Percentiles rank a stretch among this genome's conserved stretches.
Conservation (phyloP, 2,113 vertebrate species). For the Tricholaema leucomelas region DNA sequence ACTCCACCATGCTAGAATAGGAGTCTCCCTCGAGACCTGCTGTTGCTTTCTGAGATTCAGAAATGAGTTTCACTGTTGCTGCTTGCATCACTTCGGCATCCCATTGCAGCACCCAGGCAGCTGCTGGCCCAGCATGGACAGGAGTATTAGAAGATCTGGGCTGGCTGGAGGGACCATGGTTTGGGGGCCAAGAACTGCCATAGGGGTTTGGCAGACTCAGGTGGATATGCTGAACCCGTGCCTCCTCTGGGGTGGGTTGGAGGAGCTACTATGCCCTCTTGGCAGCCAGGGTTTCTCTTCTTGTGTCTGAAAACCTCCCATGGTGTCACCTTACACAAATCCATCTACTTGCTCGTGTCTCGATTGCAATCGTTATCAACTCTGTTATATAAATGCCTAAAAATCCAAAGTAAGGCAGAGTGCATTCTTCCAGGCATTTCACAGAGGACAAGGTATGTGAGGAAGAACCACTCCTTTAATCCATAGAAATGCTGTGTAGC, state of each 20-base stretch:
- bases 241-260: neutral
- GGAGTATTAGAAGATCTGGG: neutral
- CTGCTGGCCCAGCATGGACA: neutral
- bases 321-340: neutral
- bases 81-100: accelerated
- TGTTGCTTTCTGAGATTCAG: neutral
- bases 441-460: neutral
- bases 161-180: accelerated
- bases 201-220: neutral
- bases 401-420: too few species aligned
- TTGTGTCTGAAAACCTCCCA: neutral
- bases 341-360: neutral
- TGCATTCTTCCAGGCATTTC: too few species aligned
- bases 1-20: neutral
- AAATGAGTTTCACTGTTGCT: neutral
- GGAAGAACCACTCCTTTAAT: neutral
- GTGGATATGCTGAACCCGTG: neutral
- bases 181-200: neutral
- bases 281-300: neutral
- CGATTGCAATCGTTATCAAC: neutral
- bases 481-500: neutral
- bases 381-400: neutral
- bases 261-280: neutral
- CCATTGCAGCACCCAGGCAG: accelerated
- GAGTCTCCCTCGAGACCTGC: neutral